A percentile compares a stretch with the other conserved stretches of the same genome.
phyloP scores from a whole-genome alignment of 2,888 invertebrate species.

The Maniola hyperantus region DNA sequence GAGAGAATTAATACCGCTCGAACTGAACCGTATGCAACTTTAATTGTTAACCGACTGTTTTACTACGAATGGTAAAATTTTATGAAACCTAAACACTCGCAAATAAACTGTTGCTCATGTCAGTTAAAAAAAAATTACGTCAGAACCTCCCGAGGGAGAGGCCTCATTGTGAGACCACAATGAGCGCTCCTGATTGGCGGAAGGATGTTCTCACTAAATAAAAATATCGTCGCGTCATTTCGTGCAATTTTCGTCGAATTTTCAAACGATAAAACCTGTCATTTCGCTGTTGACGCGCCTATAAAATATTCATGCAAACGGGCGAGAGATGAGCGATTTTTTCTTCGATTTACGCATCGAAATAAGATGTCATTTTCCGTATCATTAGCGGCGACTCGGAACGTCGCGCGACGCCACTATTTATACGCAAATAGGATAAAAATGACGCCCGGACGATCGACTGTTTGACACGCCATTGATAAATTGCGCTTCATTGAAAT shows the following conservation, averaged over 20 bases:
- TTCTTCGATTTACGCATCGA: conserved; percentile 81
- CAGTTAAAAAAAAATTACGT: conserved; percentile 77
- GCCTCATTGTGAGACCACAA: conserved; percentile 75
- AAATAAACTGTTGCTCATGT: conserved; percentile 74
- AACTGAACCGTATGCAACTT: conserved; percentile 29
- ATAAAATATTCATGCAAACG: conserved; percentile 82
- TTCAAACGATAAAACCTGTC: conserved; percentile 83
- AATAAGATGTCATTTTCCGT: conserved; percentile 84
- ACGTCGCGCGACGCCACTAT: conserved; percentile 76
- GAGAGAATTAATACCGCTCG: conserved; percentile 25
- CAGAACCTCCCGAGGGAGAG: conserved; percentile 69
- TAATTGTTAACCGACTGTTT: conserved; percentile 34
- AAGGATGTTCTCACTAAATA: conserved; percentile 82
- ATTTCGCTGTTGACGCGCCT: conserved; percentile 82
- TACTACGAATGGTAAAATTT: conserved; percentile 41
- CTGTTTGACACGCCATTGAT: conserved; percentile 81
- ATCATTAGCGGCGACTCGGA: conserved; percentile 80
- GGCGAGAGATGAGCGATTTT: conserved; percentile 81
- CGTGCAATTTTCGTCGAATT: conserved; percentile 80
- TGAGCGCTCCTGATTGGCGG: conserved; percentile 81
- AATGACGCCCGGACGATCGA: conserved; percentile 79
- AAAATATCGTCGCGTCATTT: conserved; percentile 83
- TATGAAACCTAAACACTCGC: conserved; percentile 52
- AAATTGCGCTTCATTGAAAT: conserved; percentile 77
- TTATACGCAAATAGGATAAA: conserved; percentile 83